phyloP scores from a whole-genome alignment of 2,888 invertebrate genomes.

The Pogonocherus hispidulus region DNA sequence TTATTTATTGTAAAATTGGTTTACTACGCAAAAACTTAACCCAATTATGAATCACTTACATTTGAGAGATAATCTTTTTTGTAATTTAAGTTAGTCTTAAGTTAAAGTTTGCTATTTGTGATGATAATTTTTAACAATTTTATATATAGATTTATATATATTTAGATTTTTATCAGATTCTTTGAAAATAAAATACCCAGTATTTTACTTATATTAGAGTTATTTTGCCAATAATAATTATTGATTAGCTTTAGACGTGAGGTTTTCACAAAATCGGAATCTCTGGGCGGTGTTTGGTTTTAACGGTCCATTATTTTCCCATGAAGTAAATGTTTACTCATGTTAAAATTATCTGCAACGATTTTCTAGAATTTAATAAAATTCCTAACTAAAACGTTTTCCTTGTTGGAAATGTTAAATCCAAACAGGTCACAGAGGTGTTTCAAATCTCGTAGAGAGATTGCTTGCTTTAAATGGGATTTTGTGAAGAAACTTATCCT shows the following conservation, averaged over 20 bases:
- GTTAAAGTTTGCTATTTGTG: slow-evolving; percentile 63
- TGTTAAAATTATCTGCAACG: no score
- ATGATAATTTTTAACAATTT: slow-evolving; percentile 63
- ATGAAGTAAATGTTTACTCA: no score
- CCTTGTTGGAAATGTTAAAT: no score
- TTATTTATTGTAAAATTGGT: slow-evolving; percentile 47
- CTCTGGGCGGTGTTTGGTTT: background rate
- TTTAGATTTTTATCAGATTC: slow-evolving; percentile 60
- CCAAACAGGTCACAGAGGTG: background rate
- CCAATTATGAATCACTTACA: slow-evolving; percentile 17
- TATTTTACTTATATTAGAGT: slow-evolving; percentile 59
- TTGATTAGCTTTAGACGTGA: slow-evolving; percentile 49
- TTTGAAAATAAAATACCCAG: slow-evolving; percentile 61
- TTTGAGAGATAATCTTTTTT: slow-evolving; percentile 39
- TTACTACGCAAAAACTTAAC: slow-evolving; percentile 23
- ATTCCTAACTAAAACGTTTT: no score
- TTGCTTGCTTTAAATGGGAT: slow-evolving; percentile 26
- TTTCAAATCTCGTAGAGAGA: background rate
- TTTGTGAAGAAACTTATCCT: slow-evolving; percentile 51
- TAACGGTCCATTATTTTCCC: no score
- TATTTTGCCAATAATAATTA: slow-evolving; percentile 49
- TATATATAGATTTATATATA: slow-evolving; percentile 59
- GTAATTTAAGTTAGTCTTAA: slow-evolving; percentile 51
- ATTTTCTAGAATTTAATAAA: no score
- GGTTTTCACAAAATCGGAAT: slow-evolving; percentile 51